A percentile compares a stretch with the other conserved stretches of the same genome.
Evolutionary conservation across 2,113 vertebrate genomes (phyloP).

Genomic region (Dascyllus trimaculatus): DNA sequence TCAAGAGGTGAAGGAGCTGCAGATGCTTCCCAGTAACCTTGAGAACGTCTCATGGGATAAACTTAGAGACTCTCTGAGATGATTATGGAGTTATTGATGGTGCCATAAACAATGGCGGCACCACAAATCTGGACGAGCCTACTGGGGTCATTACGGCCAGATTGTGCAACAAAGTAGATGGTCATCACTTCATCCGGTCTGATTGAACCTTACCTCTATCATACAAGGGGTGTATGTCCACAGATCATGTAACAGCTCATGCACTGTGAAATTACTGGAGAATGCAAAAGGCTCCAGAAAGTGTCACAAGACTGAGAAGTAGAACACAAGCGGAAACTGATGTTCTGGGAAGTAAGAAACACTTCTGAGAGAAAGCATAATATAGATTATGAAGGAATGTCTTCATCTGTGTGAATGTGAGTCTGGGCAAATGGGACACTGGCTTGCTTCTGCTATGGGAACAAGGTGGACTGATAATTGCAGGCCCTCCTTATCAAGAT

Average conservation of each 20-base stretch:
- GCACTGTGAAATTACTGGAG: neutral
- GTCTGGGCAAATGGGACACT: neutral
- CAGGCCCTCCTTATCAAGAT: constrained; percentile 6
- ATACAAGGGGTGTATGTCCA: too few species aligned
- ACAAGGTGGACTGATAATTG: constrained; percentile 2
- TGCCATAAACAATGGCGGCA: neutral
- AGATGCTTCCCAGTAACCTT: constrained; percentile 7
- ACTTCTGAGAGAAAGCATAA: neutral
- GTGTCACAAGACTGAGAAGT: too few species aligned
- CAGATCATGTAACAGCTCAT: too few species aligned
- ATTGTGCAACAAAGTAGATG: neutral
- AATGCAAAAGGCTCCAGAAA: too few species aligned
- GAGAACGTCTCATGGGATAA: neutral
- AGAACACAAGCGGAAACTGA: neutral
- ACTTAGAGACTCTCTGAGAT: neutral
- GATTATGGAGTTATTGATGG: neutral
- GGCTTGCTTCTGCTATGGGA: neutral
- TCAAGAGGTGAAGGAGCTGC: neutral
- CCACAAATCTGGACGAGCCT: too few species aligned
- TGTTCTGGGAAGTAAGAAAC: neutral
- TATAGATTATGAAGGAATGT: neutral
- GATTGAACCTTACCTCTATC: too few species aligned
- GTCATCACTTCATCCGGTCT: too few species aligned
- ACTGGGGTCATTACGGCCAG: neutral
- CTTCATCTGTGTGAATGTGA: neutral